Percentiles rank a stretch among this genome's conserved stretches.
Evolutionary conservation across 2,113 vertebrate species (phyloP).

Genomic region (Australoheros scitulus): DNA sequence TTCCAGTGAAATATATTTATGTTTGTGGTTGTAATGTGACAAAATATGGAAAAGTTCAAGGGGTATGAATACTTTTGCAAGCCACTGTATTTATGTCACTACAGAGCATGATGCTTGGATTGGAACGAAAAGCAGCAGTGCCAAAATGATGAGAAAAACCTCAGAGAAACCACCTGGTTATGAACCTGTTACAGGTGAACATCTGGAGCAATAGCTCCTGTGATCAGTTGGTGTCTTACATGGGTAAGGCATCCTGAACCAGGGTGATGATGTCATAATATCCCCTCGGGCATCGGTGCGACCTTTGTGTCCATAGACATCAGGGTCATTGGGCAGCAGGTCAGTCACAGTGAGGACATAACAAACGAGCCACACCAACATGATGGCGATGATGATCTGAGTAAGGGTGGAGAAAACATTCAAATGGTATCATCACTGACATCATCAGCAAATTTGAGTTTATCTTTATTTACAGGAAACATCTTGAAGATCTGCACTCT

Average conservation of each 20-base stretch:
- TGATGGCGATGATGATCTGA: constrained; percentile 94
- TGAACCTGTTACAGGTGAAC: not conserved
- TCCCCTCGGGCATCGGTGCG: constrained; percentile 93
- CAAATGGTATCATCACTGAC: not conserved
- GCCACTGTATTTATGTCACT: too few species aligned
- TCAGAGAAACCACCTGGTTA: too few species aligned
- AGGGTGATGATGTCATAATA: constrained; percentile 88
- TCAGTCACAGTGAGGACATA: constrained; percentile 88
- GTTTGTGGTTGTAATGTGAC: too few species aligned
- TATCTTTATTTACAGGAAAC: constrained; percentile 87
- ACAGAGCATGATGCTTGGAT: too few species aligned
- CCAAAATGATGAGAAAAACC: not conserved
- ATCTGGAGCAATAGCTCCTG: not conserved
- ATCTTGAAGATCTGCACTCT: constrained; percentile 94
- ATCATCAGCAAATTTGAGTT: not conserved
- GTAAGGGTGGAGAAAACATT: not conserved
- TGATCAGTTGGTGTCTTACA: constrained; percentile 82
- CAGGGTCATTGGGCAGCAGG: constrained; percentile 81
- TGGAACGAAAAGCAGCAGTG: too few species aligned
- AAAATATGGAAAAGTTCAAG: too few species aligned
- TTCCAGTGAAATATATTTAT: too few species aligned
- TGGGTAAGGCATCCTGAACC: constrained; percentile 95
- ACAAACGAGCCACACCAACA: constrained; percentile 92
- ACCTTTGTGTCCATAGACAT: constrained; percentile 87
- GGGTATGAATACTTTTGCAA: too few species aligned